Conservation (phyloP, 2,888 invertebrate species). For the Platycheirus rosarum region DNA sequence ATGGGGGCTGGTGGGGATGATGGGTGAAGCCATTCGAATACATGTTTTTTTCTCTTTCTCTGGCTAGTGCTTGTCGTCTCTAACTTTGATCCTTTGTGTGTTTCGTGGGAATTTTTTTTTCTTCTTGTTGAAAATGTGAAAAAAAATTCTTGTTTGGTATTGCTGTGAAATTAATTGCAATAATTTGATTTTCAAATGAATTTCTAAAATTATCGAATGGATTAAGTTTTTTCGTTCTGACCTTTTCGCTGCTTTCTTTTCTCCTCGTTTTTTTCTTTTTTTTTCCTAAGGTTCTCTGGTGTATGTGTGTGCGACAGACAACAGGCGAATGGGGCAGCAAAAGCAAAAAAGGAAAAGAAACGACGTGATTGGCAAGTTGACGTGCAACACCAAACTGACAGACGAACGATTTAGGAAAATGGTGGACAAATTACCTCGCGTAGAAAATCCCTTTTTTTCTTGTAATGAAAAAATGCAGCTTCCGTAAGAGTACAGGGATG, state of each 20-base stretch:
- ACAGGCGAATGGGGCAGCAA: slow-evolving; percentile 78
- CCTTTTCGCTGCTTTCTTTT: slow-evolving; percentile 74
- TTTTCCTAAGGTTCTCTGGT: slow-evolving; percentile 57
- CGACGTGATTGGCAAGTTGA: slow-evolving; percentile 78
- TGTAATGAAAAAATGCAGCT: slow-evolving; percentile 31
- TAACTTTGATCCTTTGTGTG: slow-evolving; percentile 75
- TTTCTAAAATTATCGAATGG: slow-evolving; percentile 63
- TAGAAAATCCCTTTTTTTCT: slow-evolving; percentile 47
- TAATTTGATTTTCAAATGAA: slow-evolving; percentile 63
- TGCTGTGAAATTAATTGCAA: slow-evolving; percentile 54
- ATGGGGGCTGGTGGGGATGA: slow-evolving; percentile 75
- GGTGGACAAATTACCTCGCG: slow-evolving; percentile 71
- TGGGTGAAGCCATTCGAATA: slow-evolving; percentile 75
- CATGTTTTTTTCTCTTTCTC: slow-evolving; percentile 76
- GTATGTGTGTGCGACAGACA: slow-evolving; percentile 74
- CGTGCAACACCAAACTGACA: slow-evolving; percentile 78
- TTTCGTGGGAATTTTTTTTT: slow-evolving; percentile 68
- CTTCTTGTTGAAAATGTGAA: slow-evolving; percentile 66
- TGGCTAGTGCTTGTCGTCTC: slow-evolving; percentile 75
- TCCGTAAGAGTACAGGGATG: slow-evolving; percentile 55
- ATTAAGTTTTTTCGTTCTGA: slow-evolving; percentile 64
- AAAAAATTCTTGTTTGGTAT: slow-evolving; percentile 70
- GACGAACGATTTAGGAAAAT: slow-evolving; percentile 68
- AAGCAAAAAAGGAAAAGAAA: slow-evolving; percentile 76
- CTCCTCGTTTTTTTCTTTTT: slow-evolving; percentile 59